A percentile compares a stretch with the other conserved stretches of the same genome.
phyloP scores from a whole-genome alignment of 2,797 vertebrate species.

The Poeciliopsis turneri region DNA sequence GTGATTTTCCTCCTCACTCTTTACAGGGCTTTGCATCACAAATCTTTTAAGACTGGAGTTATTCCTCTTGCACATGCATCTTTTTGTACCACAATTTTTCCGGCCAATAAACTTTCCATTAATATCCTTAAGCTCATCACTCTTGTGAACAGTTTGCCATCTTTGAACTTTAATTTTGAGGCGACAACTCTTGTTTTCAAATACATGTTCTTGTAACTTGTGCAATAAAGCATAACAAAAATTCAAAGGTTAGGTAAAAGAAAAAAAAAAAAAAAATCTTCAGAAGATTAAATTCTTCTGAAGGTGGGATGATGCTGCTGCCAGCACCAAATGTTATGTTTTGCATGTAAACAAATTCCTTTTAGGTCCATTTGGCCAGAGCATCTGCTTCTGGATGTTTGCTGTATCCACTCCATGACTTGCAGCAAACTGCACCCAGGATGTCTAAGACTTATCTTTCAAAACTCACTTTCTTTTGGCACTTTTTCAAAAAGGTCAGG shows the following conservation, averaged over 20 bases:
- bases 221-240: background rate
- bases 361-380: background rate
- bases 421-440: background rate
- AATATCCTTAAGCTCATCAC: background rate
- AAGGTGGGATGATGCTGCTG: background rate
- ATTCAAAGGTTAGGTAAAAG: background rate
- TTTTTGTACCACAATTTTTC: background rate
- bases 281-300: background rate
- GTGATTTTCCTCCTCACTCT: background rate
- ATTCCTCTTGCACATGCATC: background rate
- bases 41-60: background rate
- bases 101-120: background rate
- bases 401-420: background rate
- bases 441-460: background rate
- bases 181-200: background rate
- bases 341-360: background rate
- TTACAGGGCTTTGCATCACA: background rate
- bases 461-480: background rate
- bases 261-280: background rate
- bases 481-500: background rate
- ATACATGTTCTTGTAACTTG: background rate
- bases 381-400: background rate
- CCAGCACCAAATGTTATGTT: background rate
- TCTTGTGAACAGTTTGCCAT: background rate
- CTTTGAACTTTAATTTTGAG: background rate